Base-by-base conservation (phyloP, 2,888 invertebrate genomes). In the Apoderus coryli region DNA sequence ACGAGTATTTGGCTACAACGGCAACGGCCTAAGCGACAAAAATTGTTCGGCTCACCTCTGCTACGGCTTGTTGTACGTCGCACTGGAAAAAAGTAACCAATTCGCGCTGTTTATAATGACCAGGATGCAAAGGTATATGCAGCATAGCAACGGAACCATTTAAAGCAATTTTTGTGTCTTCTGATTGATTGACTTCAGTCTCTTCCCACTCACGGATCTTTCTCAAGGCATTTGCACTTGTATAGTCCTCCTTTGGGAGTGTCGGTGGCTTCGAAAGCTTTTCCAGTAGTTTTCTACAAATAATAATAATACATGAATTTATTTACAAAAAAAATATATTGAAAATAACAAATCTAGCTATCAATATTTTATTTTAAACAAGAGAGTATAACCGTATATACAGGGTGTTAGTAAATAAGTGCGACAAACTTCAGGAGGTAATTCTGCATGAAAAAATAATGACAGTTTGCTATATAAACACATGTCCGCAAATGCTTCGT, bases 21-120 rank as follows among this genome's bases (percentile, higher is more conserved):
- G n/a, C n/a, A n/a, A n/a, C n/a, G n/a, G n/a, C n/a, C n/a, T n/a
- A n/a, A n/a, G n/a, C n/a, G n/a, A n/a, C n/a, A n/a, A n/a, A n/a
- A n/a, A n/a, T n/a, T n/a, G n/a, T n/a, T n/a, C n/a, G n/a, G n/a
- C n/a, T n/a, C n/a, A n/a, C n/a, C n/a, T 37, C 39, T 6, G 33
- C 35, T 4, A 41, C 25, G 4, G 36, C 28, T 27, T 47, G 42
- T 30, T 44, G 38, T 11, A 45, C 19, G 16, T 58, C 50, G 59
- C 63, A 62, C 33, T 67, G 67, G 39, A 65, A 48, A 47, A 60
- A 67, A 41, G 59, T 57, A 41, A 47, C 58, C 14, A 62, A 51
- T 25, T 58, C 47, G 4, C 58, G 52, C 50, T 67, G 67, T 37
- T 59, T 57, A 35, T 64, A 56, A 50, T 54, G 55, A 43, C 38